Base-by-base conservation (phyloP, 1,140 invertebrate genomes). In the Coelopa frigida region DNA sequence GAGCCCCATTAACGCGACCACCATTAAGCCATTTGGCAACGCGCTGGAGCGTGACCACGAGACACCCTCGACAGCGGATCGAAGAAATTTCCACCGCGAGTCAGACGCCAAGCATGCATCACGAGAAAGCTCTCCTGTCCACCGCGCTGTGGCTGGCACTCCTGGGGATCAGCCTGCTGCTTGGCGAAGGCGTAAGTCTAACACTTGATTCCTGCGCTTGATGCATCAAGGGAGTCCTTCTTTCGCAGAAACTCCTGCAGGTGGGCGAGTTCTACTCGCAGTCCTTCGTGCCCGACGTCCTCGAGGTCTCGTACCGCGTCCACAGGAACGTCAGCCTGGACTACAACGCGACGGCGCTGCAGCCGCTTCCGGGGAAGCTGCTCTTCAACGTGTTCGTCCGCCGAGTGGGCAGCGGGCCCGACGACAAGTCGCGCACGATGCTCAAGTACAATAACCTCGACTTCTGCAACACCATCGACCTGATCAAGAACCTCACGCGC, bases 321-420 rank as follows among this genome's bases (percentile, higher is more conserved):
- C 21, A 36, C 18, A 36, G 46, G 27, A 27, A 17, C 17, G 22
- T 40, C n/a, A 29, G 48, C 14, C 15, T 50, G 4, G 32, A 45
- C 36, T 50, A 50, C 20, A 50, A 50, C 24, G 23, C 46, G 31
- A 35, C 43, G 2, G 36, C 43, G 11, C 33, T 50, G 17, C 21
- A 37, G 6, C 20, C 48, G 6, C 46, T 50, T 20, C 43, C 43
- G 11, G 48, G 48, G 4, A 45, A 50, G 24, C 24, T 50, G 20
- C 23, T 50, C 3, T 33, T 50, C 35, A 50, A 50, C 22, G 12
- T 36, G n/a, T 50, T 50, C 11, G 26, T 50, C 40, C 42, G 48
- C 10, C 40, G 42, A 45, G 21, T 45, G 17, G 27, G 21, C 31
- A 17, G 2, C 4, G 29, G 33, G 14, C 14, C 33, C 11, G 37